Evolutionary conservation across 2,113 vertebrate species (phyloP), one percentile per base, ranked within the genome.

Genomic region (Tiliqua scincoides): DNA sequence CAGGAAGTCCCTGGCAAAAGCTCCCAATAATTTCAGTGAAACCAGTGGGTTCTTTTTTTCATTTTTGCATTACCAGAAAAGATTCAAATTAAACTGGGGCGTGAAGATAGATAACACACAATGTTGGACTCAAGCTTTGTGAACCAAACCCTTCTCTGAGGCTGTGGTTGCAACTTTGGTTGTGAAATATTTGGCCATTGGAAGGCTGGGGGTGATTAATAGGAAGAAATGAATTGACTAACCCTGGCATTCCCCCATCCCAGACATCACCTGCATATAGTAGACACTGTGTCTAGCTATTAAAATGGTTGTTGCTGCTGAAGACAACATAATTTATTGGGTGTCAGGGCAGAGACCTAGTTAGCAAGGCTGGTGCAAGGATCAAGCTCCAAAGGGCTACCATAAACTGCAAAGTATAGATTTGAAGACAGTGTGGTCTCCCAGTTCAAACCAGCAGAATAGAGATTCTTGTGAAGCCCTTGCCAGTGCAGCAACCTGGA

Each of bases 141-240:
- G 73, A 74, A 68, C 48, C 23, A 25, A 43, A 15, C 73, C 10
- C 7, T 61, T 25, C 40, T 72, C 54, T 63, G 82, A 74, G 40
- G 37, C 17, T 78, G 75, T 30, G 30, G 23, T 23, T 23, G 63
- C 35, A 43, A 21, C 27, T 40, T 65, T 52, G 57, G 20, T 72
- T 84, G 87, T 79, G 81, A 83, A 83, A 88, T 78, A 7, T 74
- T 18, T 84, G 75, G 82, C 82, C 76, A 57, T 32, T 5, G 35
- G 75, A 30, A 84, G 15, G 17, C 1, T 30, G 48, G 10, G 25
- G n/a, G 40, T 88, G 75, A 88, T 83, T 84, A 79, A 79, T 54
- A 12, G 59, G 75, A 79, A 79, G 6, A 65, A 70, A 84, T 63
- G 8, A 27, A 10, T 57, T 17, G 14, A 30, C n/a, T 37, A 9